phyloP scores from a whole-genome alignment of 1,140 invertebrate genomes.

The Oedothorax gibbosus region DNA sequence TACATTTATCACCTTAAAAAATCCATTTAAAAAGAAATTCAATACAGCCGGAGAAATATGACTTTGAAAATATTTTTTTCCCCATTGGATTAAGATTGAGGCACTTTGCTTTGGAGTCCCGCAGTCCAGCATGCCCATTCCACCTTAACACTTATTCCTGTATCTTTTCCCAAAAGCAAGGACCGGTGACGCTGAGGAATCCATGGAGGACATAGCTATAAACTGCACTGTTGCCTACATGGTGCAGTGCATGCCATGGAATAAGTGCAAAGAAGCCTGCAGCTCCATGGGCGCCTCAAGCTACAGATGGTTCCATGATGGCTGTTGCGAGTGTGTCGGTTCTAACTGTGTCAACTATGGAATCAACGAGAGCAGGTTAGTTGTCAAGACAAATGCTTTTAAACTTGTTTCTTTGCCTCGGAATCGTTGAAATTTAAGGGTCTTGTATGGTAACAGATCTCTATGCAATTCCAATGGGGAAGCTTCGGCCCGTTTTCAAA shows the following conservation, averaged over 20 bases:
- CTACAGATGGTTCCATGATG: constrained; percentile 88
- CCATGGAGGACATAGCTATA: constrained; percentile 64
- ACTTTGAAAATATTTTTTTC: too few species aligned
- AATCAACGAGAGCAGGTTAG: constrained; percentile 83
- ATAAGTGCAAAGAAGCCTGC: constrained; percentile 85
- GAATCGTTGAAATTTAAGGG: too few species aligned
- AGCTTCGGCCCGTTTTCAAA: too few species aligned
- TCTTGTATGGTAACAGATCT: too few species aligned
- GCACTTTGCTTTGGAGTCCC: too few species aligned
- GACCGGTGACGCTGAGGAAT: neutral
- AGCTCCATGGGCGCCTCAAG: constrained; percentile 80
- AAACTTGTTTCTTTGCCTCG: neutral
- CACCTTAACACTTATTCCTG: neutral
- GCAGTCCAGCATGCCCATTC: too few species aligned
- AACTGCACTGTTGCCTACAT: constrained; percentile 95
- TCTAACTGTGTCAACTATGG: constrained; percentile 92
- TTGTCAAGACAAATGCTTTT: neutral
- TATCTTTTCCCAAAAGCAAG: constrained; percentile 12
- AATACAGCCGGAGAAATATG: too few species aligned
- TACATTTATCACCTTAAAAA: too few species aligned
- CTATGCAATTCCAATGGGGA: too few species aligned
- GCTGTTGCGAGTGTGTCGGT: constrained; percentile 94
- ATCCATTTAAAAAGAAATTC: too few species aligned
- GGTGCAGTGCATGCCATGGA: constrained; percentile 88
- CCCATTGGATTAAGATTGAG: too few species aligned